Percentiles rank a stretch among this genome's conserved stretches.
These are phyloP conservation scores for Colinus virginianus DNA, from an alignment of 2,113 vertebrate genomes.

Conservation along the genomic window DNA sequence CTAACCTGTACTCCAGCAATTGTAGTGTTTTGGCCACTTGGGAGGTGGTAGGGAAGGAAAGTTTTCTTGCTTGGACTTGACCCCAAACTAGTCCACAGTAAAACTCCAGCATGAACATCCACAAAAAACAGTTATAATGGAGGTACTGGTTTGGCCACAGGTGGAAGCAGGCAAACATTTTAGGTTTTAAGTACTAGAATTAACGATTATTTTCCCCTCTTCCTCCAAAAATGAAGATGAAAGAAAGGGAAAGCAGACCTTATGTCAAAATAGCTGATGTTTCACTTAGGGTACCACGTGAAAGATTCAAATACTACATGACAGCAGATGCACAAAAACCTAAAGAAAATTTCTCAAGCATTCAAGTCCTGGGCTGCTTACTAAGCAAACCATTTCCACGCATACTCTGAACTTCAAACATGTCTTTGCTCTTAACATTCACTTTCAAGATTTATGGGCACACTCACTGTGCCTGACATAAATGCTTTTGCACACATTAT, in stretches of 20 bases:
- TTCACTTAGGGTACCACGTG: not conserved
- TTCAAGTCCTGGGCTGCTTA: constrained; percentile 9
- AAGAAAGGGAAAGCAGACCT: not conserved
- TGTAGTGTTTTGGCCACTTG: not conserved
- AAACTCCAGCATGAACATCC: not conserved
- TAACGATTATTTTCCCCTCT: not conserved
- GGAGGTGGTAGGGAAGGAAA: not conserved
- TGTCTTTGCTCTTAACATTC: constrained; percentile 34
- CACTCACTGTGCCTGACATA: constrained; percentile 16
- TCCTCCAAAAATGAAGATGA: not conserved
- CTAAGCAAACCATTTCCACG: constrained; percentile 6
- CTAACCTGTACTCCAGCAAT: not conserved
- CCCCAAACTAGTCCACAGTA: not conserved
- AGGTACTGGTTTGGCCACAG: not conserved
- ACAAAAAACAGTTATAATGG: not conserved
- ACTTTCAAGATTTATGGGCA: constrained; percentile 52
- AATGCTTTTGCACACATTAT: constrained; percentile 37
- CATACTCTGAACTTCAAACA: constrained; percentile 39
- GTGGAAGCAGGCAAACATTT: not conserved
- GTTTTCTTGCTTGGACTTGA: not conserved
- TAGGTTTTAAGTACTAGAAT: not conserved
- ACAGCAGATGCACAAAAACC: constrained; percentile 8
- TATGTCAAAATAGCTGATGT: not conserved
- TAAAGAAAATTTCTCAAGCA: not conserved
- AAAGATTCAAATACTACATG: not conserved